A percentile compares a stretch with the other conserved stretches of the same genome.
Evolutionary conservation across 2,888 invertebrate species (phyloP).

Genomic region (Epinotia bilunana): DNA sequence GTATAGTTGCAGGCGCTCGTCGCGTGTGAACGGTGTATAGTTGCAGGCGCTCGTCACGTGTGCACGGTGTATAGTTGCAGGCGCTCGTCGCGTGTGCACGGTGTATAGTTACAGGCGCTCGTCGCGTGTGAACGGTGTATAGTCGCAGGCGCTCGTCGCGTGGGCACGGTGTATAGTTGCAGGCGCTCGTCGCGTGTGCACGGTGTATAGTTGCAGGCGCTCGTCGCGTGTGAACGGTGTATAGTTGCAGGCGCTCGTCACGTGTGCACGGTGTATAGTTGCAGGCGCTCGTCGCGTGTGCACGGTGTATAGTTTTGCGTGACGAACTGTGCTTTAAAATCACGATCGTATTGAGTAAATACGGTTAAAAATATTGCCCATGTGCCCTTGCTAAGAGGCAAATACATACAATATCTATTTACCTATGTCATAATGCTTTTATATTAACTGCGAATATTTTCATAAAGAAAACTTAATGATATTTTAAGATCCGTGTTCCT

Average conservation of each 20-base stretch:
- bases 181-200: constrained; percentile 4
- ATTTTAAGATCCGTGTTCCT: too few species aligned
- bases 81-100: constrained; percentile 6
- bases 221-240: constrained; percentile 5
- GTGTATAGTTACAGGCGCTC: background rate
- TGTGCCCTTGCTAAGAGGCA: constrained; percentile 8
- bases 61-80: background rate
- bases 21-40: constrained; percentile 4
- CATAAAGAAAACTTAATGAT: background rate
- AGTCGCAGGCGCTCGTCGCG: constrained; percentile 3
- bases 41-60: constrained; percentile 7
- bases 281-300: constrained; percentile 7
- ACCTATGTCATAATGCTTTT: background rate
- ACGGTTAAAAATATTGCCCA: background rate
- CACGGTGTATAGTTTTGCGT: constrained; percentile 12
- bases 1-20: background rate
- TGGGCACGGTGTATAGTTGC: constrained; percentile 1
- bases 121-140: constrained; percentile 4
- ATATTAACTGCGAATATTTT: background rate
- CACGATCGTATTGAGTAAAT: constrained; percentile 10
- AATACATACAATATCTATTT: background rate
- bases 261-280: constrained; percentile 1
- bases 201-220: constrained; percentile 1
- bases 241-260: background rate
- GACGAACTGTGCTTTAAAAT: background rate